These are phyloP conservation scores for Vireo altiloquus DNA, from an alignment of 2,113 vertebrate species.

Conservation along the genomic window DNA sequence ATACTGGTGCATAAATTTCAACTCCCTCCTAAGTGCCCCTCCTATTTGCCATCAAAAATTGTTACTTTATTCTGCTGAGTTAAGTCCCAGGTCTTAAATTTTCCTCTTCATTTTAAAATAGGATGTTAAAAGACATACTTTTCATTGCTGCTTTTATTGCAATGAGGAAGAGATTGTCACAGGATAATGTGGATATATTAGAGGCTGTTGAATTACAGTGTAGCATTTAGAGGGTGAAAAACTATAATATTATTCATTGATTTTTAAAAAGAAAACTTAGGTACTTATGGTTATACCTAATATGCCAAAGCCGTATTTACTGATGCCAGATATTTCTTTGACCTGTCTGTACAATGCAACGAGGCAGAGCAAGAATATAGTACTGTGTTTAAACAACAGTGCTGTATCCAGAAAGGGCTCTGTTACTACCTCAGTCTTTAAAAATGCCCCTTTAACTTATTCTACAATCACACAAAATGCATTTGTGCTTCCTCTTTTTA, in stretches of 20 bases:
- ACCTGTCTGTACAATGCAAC: background rate
- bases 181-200: background rate
- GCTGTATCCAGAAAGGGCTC: background rate
- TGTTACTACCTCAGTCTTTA: background rate
- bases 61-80: background rate
- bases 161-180: background rate
- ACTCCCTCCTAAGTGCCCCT: background rate
- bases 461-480: background rate
- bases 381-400: background rate
- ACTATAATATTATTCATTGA: background rate
- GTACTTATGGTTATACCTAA: no score
- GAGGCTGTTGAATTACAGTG: background rate
- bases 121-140: background rate
- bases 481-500: background rate
- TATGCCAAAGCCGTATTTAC: background rate
- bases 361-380: background rate
- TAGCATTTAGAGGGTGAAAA: background rate
- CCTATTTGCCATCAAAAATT: background rate
- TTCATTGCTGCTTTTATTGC: background rate
- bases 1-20: background rate
- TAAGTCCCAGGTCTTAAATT: background rate
- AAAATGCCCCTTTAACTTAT: background rate
- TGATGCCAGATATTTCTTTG: background rate
- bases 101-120: background rate
- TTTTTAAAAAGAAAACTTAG: background rate